Percentiles rank a stretch among this genome's conserved stretches.
phyloP scores from a whole-genome alignment of 2,113 vertebrate species.

The Myodes glareolus region DNA sequence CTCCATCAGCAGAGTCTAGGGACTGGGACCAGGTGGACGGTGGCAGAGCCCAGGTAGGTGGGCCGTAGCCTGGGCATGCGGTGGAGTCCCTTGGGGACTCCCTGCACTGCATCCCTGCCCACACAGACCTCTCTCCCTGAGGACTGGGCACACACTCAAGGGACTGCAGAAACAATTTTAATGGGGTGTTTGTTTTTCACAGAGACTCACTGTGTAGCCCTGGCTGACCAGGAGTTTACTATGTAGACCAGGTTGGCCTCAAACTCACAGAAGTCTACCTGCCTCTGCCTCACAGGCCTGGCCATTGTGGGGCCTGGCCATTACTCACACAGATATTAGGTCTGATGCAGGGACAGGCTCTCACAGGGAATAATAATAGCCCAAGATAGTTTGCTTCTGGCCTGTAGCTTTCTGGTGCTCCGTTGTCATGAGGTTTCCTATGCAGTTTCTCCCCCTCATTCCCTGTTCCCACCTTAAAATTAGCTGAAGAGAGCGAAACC shows the following conservation, averaged over 20 bases:
- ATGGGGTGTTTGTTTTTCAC: not conserved
- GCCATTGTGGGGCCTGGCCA: too few species aligned
- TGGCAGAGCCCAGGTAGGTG: slow-evolving; percentile 86
- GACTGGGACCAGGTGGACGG: slow-evolving; percentile 87
- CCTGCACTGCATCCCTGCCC: not conserved
- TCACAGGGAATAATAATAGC: not conserved
- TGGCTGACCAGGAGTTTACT: not conserved
- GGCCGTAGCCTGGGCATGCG: not conserved
- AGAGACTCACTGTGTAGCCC: not conserved
- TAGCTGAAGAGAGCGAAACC: not conserved
- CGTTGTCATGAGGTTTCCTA: not conserved
- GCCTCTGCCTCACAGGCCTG: not conserved
- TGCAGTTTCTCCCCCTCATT: not conserved
- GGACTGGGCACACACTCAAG: not conserved
- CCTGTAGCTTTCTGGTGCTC: not conserved
- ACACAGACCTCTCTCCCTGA: not conserved
- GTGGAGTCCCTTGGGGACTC: too few species aligned
- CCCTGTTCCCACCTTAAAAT: not conserved
- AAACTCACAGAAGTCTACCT: not conserved
- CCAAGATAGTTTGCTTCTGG: not conserved
- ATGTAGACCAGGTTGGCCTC: not conserved
- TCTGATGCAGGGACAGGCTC: not conserved
- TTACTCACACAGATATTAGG: not conserved
- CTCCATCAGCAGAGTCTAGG: slow-evolving; percentile 83
- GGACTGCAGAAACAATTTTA: not conserved